phyloP scores from a whole-genome alignment of 2,888 invertebrate genomes.

The Stictocephala bisonia region DNA sequence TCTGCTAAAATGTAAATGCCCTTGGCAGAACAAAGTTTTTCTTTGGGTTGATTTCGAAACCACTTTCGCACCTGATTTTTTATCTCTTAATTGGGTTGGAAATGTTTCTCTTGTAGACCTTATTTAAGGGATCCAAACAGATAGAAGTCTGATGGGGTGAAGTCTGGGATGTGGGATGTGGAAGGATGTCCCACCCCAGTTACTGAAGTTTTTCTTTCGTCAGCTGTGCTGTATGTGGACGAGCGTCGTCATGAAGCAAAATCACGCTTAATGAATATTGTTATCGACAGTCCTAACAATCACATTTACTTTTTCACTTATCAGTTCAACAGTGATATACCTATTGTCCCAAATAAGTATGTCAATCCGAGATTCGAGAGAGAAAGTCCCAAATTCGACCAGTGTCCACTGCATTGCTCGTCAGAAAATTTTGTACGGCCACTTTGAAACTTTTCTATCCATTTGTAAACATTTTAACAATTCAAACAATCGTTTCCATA shows the following conservation, averaged over 20 bases:
- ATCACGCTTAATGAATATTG: neutral
- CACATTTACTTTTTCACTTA: neutral
- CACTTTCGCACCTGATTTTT: no score
- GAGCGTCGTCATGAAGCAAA: neutral
- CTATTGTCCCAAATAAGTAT: neutral
- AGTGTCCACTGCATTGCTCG: neutral
- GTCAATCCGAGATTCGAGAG: conserved; percentile 1
- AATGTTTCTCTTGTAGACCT: no score
- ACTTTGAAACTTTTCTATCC: conserved; percentile 6
- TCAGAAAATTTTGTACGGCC: neutral
- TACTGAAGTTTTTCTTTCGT: neutral
- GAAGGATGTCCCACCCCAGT: neutral
- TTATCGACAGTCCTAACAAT: neutral
- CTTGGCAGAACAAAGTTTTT: no score
- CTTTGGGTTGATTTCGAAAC: no score
- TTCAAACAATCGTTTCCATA: neutral
- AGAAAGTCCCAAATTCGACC: neutral
- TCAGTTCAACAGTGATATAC: neutral
- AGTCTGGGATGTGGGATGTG: neutral
- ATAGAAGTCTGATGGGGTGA: neutral
- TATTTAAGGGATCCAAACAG: neutral
- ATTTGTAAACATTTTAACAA: neutral
- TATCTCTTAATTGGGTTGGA: neutral
- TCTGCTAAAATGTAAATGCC: no score
- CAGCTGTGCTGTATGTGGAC: conserved; percentile 2